phyloP scores from a whole-genome alignment of 2,113 vertebrate genomes.

The Origma solitaria region DNA sequence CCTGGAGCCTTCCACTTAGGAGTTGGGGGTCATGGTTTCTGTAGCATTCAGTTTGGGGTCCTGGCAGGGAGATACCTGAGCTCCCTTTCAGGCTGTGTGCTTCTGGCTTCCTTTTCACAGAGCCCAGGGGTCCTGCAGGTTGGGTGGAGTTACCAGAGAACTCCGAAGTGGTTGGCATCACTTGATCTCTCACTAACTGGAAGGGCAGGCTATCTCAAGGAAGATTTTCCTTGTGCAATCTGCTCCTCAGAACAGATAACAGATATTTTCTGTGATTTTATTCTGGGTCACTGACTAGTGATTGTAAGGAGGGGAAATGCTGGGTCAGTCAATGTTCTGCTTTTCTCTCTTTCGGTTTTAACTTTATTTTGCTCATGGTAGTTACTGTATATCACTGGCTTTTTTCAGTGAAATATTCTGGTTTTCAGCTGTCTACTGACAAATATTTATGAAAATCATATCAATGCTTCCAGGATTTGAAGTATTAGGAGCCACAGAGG shows the following conservation, averaged over 20 bases:
- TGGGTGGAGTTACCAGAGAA: background rate
- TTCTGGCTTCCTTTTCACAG: background rate
- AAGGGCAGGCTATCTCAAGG: background rate
- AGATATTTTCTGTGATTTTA: background rate
- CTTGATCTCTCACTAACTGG: background rate
- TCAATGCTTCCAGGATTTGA: background rate
- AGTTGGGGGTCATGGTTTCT: fast-evolving
- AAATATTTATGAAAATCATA: background rate
- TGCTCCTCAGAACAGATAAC: background rate
- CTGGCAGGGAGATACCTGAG: background rate
- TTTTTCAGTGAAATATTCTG: background rate
- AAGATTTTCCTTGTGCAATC: background rate
- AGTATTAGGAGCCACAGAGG: background rate
- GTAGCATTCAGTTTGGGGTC: background rate
- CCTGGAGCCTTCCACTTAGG: background rate
- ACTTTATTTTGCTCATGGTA: background rate
- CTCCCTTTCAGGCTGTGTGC: background rate
- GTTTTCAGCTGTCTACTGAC: background rate
- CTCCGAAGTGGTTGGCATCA: background rate
- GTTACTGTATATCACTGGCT: background rate
- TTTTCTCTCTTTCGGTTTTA: background rate
- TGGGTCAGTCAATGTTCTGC: background rate
- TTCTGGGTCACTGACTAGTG: background rate
- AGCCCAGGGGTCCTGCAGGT: background rate
- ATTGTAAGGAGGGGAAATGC: background rate